Conservation (phyloP, 1,140 invertebrate genomes). For the Tyrophagus putrescentiae region DNA sequence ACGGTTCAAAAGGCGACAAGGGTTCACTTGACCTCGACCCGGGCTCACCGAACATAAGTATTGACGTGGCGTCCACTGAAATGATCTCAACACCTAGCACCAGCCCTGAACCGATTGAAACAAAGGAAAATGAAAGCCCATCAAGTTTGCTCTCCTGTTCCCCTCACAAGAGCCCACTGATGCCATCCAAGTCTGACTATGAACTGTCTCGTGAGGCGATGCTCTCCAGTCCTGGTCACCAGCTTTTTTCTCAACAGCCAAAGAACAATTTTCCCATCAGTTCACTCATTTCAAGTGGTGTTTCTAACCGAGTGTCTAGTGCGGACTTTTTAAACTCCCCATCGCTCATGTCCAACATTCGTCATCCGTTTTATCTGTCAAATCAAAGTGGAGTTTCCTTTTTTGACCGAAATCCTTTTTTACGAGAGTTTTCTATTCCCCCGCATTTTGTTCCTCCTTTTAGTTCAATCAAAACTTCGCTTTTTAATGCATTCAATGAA, state of each 20-base stretch:
- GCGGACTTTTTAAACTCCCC: neutral
- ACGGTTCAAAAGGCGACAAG: slow-evolving; percentile 1
- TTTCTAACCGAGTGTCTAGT: neutral
- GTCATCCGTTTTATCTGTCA: neutral
- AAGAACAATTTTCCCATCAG: slow-evolving; percentile 11
- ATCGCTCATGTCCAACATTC: slow-evolving; percentile 4
- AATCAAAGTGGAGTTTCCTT: neutral
- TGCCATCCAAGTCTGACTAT: neutral
- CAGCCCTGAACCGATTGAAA: slow-evolving; percentile 10
- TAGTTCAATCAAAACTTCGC: slow-evolving; percentile 2
- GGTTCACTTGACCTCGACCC: neutral
- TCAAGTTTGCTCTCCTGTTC: neutral
- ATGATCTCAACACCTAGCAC: slow-evolving; percentile 9
- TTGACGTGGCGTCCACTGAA: slow-evolving; percentile 11
- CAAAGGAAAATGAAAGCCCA: neutral
- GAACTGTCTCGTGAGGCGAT: neutral
- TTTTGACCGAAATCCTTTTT: slow-evolving; percentile 4
- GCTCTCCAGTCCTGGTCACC: neutral
- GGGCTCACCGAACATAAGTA: slow-evolving; percentile 9
- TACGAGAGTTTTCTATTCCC: slow-evolving; percentile 8
- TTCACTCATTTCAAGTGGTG: slow-evolving; percentile 5
- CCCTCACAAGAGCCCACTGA: neutral
- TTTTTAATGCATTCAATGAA: neutral
- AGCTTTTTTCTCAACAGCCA: neutral
- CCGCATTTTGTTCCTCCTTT: slow-evolving; percentile 15